phyloP scores from a whole-genome alignment of 1,140 invertebrate species.

The Danaus melanippus region DNA sequence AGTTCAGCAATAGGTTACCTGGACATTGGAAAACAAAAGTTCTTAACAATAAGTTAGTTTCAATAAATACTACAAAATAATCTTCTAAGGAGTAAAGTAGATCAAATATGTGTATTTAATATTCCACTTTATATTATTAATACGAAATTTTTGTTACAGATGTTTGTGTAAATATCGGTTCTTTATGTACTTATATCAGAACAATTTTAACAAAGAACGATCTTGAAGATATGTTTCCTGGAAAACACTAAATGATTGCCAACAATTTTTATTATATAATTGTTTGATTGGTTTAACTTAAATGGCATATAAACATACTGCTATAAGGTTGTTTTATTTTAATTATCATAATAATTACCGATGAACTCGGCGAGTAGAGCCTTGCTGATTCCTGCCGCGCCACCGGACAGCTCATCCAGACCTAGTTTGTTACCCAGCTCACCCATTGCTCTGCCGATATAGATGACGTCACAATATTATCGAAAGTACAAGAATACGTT shows the following conservation, averaged over 20 bases:
- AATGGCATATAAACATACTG: neutral
- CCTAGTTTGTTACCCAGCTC: constrained; percentile 77
- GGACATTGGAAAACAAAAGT: constrained; percentile 34
- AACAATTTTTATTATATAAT: too few relatives aligned
- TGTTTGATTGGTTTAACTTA: neutral
- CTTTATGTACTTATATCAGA: neutral
- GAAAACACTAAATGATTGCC: too few relatives aligned
- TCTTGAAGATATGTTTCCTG: too few relatives aligned
- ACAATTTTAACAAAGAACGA: too few relatives aligned
- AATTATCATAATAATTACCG: constrained; percentile 40
- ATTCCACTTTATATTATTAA: neutral
- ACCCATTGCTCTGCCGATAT: constrained; percentile 62
- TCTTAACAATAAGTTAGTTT: neutral
- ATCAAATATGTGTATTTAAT: constrained; percentile 3
- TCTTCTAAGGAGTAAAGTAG: too few relatives aligned
- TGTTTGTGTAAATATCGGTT: neutral
- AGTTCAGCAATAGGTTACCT: constrained; percentile 86
- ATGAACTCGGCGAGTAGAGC: constrained; percentile 87
- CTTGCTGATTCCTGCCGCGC: constrained; percentile 73
- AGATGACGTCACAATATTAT: constrained; percentile 1
- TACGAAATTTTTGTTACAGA: neutral
- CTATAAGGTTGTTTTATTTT: too few relatives aligned
- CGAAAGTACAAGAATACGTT: too few relatives aligned
- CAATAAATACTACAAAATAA: too few relatives aligned
- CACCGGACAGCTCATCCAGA: constrained; percentile 77